A percentile compares a stretch with the other conserved stretches of the same genome.
Conservation (phyloP, 1,140 invertebrate genomes). For the Coboldia fuscipes region DNA sequence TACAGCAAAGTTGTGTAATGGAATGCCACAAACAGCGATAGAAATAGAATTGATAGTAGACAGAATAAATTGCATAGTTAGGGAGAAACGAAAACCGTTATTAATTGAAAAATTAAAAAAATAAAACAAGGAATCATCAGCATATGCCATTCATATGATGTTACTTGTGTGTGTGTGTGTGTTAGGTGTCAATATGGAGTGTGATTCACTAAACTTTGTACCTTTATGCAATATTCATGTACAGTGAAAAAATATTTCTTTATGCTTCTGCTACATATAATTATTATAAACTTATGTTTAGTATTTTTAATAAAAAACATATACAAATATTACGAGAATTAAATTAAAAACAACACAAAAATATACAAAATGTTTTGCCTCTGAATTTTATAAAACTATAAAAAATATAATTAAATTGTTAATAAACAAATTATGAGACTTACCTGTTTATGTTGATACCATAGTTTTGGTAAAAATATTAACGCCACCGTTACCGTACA, state of each 20-base stretch:
- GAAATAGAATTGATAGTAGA: constrained; percentile 6
- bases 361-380: not conserved
- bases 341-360: not conserved
- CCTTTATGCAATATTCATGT: too few species aligned
- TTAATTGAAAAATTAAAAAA: constrained; percentile 2
- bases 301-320: not conserved
- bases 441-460: constrained; percentile 46
- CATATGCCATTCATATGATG: not conserved
- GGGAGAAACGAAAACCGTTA: not conserved
- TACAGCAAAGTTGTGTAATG: too few species aligned
- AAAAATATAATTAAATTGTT: not conserved
- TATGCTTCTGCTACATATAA: too few species aligned
- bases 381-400: not conserved
- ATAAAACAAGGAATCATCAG: not conserved
- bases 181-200: too few species aligned
- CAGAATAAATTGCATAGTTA: not conserved
- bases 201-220: too few species aligned
- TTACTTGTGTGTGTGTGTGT: not conserved
- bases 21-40: constrained; percentile 16
- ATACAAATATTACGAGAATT: not conserved
- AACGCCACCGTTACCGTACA: constrained; percentile 50
- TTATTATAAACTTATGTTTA: not conserved
- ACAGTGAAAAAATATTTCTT: too few species aligned
- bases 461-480: constrained; percentile 58
- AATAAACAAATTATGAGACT: constrained; percentile 5